Evolutionary conservation across 2,888 invertebrate genomes (phyloP).

Genomic region (Troides oblongomaculatus): DNA sequence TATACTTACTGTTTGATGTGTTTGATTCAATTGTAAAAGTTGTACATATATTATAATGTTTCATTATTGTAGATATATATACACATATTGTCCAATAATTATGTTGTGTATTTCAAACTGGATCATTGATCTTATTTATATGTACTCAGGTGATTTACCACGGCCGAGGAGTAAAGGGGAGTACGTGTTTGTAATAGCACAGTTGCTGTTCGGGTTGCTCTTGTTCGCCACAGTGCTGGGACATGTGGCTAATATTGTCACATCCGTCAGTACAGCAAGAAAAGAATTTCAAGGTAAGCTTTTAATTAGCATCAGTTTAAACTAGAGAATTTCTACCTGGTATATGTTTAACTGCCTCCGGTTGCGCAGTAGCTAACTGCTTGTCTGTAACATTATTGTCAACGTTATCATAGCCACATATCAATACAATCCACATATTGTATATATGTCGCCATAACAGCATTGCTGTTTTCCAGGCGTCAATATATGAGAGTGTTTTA

Average conservation of each 20-base stretch:
- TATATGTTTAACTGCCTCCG: too few species aligned
- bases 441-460: background rate
- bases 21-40: too few species aligned
- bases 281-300: conserved; percentile 97
- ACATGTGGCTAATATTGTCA: conserved; percentile 98
- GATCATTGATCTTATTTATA: too few species aligned
- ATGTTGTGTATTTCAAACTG: too few species aligned
- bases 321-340: too few species aligned
- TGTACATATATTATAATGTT: too few species aligned
- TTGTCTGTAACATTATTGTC: background rate
- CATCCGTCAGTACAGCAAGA: conserved; percentile 96
- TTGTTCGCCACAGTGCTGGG: conserved; percentile 98
- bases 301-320: background rate
- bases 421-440: background rate
- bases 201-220: conserved; percentile 95
- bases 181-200: conserved; percentile 96
- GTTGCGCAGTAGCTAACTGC: background rate
- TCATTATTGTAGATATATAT: too few species aligned
- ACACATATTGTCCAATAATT: too few species aligned
- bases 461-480: background rate
- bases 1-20: too few species aligned
- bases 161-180: conserved; percentile 95
- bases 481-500: background rate
- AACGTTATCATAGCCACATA: too few species aligned
- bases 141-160: conserved; percentile 85